Base-by-base conservation (phyloP, 1,140 invertebrate species). In the Oscheius sp. region DNA sequence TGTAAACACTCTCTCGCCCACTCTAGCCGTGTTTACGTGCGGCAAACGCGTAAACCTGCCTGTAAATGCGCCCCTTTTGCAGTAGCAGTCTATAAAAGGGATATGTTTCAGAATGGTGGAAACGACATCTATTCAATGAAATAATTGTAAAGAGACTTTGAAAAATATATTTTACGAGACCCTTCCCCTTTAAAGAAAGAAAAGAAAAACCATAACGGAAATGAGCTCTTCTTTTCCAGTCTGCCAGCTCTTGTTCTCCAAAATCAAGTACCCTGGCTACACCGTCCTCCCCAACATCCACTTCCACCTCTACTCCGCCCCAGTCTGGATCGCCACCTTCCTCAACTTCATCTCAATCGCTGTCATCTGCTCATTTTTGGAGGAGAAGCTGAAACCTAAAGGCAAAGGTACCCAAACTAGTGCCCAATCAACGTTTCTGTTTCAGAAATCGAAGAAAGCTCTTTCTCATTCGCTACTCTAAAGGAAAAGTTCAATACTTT, bases 291-390 rank as follows among this genome's bases (percentile, higher is more conserved):
- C 46, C 18, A 55, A 67, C 32, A 26, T 73, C 4, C 49, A 67
- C 28, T 65, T 73, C 62, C 71, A 73, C 34, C 67, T 73, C 49
- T 73, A 73, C 62, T 67, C 71, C 4, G 71, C 64, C n/a, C 71
- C 71, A 26, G 34, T 73, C 7, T 73, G 71, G 71, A 36, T 73
- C 36, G 71, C 71, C 26, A 45, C 64, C n/a, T n/a, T 20, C 15
- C 36, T 62, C 46, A 73, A 73, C 34, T 66, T 73, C 36, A 34
- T 67, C 34, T 65, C 64, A 7, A 38, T 73, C 26, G 34, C 36
- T 55, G 35, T 67, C 35, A 62, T 73, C 42, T 3, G 13, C n/a
- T 58, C 4, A 23, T 20, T 13, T 18, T 23, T 73, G 13, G 46
- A 73, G 23, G 71, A 66, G 26, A 58, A 29, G 1, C n/a, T 63